Conservation (phyloP, 2,797 vertebrate species). For the Sternarchorhynchus goeldii region DNA sequence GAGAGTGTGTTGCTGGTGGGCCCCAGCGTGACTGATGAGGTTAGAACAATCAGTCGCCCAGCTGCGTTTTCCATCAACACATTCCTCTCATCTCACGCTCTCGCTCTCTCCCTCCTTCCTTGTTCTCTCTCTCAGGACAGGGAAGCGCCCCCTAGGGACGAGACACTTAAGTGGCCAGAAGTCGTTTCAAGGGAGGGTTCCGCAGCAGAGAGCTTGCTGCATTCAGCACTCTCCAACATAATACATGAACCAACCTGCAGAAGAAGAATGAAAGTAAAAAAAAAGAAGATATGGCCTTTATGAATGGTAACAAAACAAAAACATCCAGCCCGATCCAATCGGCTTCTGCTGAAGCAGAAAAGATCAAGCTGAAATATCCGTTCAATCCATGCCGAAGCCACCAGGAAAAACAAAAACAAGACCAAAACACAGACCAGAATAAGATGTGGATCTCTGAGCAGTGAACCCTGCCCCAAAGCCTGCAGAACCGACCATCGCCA, state of each 20-base stretch:
- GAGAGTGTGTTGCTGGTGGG: slow-evolving; percentile 73
- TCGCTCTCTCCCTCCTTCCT: slow-evolving; percentile 64
- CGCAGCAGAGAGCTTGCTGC: slow-evolving; percentile 13
- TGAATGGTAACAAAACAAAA: not conserved
- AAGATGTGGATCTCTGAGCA: not conserved
- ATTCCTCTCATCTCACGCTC: slow-evolving; percentile 82
- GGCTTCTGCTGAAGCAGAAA: not conserved
- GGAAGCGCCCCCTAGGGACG: slow-evolving; percentile 75
- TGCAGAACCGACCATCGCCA: too few species aligned
- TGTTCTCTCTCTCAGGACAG: slow-evolving; percentile 67
- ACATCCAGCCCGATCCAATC: not conserved
- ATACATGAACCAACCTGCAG: not conserved
- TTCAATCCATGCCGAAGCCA: not conserved
- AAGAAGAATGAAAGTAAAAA: not conserved
- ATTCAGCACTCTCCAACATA: slow-evolving; percentile 11
- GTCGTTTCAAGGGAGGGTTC: slow-evolving; percentile 19
- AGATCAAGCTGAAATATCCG: not conserved
- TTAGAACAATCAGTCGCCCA: slow-evolving; percentile 81
- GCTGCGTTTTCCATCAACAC: slow-evolving; percentile 86
- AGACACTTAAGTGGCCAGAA: slow-evolving; percentile 64
- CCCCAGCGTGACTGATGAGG: slow-evolving; percentile 80
- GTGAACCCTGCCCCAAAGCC: not conserved
- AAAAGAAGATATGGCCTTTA: not conserved
- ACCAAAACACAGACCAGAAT: not conserved
- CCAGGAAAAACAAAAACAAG: not conserved